Percentiles rank a stretch among this genome's conserved stretches.
Evolutionary conservation across 1,140 invertebrate genomes (phyloP).

Genomic region (Drosophila ananassae): DNA sequence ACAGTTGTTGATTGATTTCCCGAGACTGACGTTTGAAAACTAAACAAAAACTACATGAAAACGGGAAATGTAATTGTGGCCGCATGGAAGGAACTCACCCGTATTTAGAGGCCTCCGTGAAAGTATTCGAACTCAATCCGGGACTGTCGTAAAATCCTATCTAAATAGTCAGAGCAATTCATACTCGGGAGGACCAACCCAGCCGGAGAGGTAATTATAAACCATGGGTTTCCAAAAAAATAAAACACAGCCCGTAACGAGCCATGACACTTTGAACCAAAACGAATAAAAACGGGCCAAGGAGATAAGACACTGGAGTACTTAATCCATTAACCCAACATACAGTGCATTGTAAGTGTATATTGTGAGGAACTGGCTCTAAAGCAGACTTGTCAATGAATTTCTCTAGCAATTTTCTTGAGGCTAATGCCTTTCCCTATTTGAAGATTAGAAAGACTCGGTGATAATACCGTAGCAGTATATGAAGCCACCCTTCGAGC

Average conservation of each 20-base stretch:
- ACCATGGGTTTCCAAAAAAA: not conserved
- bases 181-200: not conserved
- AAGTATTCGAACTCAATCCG: conserved; percentile 2
- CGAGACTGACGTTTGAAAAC: conserved; percentile 59
- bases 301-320: conserved; percentile 38
- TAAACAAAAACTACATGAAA: conserved; percentile 61
- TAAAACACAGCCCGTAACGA: conserved; percentile 12
- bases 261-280: conserved; percentile 21
- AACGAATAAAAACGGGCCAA: conserved; percentile 3
- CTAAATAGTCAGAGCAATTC: conserved; percentile 22
- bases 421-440: conserved; percentile 66
- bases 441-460: conserved; percentile 50
- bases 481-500: not conserved
- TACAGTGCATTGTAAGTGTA: conserved; percentile 10
- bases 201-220: conserved; percentile 11
- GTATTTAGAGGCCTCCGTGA: not conserved
- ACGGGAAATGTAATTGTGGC: conserved; percentile 37
- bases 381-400: conserved; percentile 32
- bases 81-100: conserved; percentile 6
- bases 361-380: not conserved
- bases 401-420: conserved; percentile 5
- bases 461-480: conserved; percentile 46
- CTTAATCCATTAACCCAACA: conserved; percentile 44
- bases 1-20: conserved; percentile 78
- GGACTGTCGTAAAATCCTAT: conserved; percentile 6